These are phyloP conservation scores for Drosophila kambysellisi DNA, from an alignment of 2,888 invertebrate genomes.

Conservation along the genomic window DNA sequence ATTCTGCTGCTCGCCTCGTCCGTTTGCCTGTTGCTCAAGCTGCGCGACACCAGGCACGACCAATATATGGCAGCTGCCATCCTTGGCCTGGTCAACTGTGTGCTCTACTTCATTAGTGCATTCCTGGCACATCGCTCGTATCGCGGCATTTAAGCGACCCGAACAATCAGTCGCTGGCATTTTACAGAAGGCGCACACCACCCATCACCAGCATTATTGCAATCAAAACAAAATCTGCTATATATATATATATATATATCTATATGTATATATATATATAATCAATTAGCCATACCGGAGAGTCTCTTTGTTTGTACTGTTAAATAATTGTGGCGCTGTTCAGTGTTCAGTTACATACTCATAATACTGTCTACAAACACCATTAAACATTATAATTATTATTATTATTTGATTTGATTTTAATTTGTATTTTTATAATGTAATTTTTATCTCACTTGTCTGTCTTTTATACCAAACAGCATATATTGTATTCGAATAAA, in stretches of 20 bases:
- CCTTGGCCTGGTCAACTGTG: constrained; percentile 90
- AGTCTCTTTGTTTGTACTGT: constrained; percentile 65
- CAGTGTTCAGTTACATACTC: constrained; percentile 30
- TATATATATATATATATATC: not conserved
- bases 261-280: not conserved
- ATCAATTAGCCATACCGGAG: constrained; percentile 39
- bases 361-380: constrained; percentile 16
- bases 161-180: constrained; percentile 40
- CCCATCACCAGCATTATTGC: constrained; percentile 18
- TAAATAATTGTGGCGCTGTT: constrained; percentile 42
- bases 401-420: constrained; percentile 13
- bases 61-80: constrained; percentile 89
- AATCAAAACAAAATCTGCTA: constrained; percentile 13
- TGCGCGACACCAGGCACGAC: constrained; percentile 88
- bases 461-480: constrained; percentile 64
- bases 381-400: constrained; percentile 14
- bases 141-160: constrained; percentile 88
- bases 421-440: constrained; percentile 18
- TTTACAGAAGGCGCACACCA: constrained; percentile 21
- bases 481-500: constrained; percentile 71
- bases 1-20: constrained; percentile 90
- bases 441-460: constrained; percentile 51
- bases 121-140: constrained; percentile 92
- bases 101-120: constrained; percentile 91
- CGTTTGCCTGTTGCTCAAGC: constrained; percentile 88